Conservation (phyloP, 2,113 vertebrate species). For the Colinus virginianus region DNA sequence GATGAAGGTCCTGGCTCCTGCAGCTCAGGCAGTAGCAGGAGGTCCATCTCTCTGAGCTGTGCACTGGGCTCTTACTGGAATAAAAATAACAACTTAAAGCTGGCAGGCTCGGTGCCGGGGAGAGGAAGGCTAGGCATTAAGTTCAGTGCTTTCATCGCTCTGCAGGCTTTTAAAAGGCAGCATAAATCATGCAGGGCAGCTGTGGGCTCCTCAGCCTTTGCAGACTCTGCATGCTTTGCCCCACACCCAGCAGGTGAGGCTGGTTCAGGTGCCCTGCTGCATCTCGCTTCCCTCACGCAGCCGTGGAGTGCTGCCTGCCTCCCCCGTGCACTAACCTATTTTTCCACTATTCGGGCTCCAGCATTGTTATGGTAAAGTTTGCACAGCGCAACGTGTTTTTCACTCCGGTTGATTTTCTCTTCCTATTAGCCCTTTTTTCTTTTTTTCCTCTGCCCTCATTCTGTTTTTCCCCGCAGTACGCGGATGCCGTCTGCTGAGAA, state of each 20-base stretch:
- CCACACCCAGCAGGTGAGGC: neutral
- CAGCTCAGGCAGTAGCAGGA: neutral
- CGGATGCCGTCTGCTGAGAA: neutral
- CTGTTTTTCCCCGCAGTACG: constrained; percentile 13
- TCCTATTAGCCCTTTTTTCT: constrained; percentile 37
- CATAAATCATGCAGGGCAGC: neutral
- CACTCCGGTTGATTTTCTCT: neutral
- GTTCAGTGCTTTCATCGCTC: neutral
- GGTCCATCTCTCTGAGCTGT: rapidly evolving
- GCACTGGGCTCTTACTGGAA: neutral
- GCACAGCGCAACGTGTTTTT: neutral
- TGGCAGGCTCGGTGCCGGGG: neutral
- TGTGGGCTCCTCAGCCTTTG: neutral
- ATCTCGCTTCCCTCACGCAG: neutral
- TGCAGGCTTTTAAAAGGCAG: neutral
- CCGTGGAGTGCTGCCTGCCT: neutral
- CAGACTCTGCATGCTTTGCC: neutral
- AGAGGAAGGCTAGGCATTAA: neutral
- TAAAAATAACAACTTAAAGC: neutral
- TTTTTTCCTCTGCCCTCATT: constrained; percentile 52
- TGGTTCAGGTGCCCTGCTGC: neutral
- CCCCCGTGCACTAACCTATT: constrained; percentile 41
- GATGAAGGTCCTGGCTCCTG: neutral
- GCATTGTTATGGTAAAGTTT: neutral
- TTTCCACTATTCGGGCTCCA: neutral